Conservation (phyloP, 2,888 invertebrate species). For the Drosophila subsilvestris region DNA sequence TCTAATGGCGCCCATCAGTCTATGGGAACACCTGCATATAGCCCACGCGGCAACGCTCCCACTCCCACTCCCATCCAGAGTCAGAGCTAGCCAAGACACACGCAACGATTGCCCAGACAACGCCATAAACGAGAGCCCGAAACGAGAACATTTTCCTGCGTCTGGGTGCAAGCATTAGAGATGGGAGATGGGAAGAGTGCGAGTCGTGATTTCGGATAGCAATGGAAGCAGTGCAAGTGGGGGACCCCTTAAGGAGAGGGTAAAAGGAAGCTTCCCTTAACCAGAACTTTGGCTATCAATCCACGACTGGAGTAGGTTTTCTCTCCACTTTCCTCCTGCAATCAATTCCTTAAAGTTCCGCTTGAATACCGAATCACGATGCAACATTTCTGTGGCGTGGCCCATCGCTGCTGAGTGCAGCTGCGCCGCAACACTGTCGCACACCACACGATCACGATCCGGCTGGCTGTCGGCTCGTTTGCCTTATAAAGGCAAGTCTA, state of each 20-base stretch:
- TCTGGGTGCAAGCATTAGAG: conserved; percentile 5
- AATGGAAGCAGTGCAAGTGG: no score
- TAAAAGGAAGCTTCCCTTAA: neutral
- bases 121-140: conserved; percentile 43
- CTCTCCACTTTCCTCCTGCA: neutral
- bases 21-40: conserved; percentile 70
- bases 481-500: conserved; percentile 66
- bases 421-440: conserved; percentile 63
- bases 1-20: conserved; percentile 73
- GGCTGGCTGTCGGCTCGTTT: conserved; percentile 62
- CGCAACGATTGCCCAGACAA: conserved; percentile 43
- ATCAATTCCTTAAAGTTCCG: neutral
- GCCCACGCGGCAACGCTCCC: conserved; percentile 53
- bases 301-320: no score
- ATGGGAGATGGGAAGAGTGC: neutral
- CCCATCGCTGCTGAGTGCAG: conserved; percentile 40
- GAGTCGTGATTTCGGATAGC: no score
- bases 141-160: conserved; percentile 43
- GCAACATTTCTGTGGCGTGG: no score
- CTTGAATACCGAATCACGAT: neutral
- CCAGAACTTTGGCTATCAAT: no score
- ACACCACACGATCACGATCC: neutral
- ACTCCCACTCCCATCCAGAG: conserved; percentile 25
- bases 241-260: neutral
- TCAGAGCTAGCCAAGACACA: conserved; percentile 9